Conservation (phyloP, 2,888 invertebrate species). For the Noctua janthina region DNA sequence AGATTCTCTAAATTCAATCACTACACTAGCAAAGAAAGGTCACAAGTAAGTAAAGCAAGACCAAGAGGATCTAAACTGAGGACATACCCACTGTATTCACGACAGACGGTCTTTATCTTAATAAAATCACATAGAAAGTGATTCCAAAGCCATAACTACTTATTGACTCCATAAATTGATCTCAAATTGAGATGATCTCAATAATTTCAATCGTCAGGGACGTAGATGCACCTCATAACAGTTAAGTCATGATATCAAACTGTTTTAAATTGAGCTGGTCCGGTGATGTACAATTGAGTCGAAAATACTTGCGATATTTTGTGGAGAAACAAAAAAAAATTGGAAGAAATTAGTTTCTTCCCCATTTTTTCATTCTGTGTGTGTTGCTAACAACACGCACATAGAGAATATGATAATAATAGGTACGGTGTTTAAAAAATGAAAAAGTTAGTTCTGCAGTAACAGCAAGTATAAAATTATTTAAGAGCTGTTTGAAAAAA, state of each 20-base stretch:
- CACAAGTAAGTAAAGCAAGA: background rate
- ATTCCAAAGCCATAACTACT: background rate
- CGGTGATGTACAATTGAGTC: slow-evolving; percentile 56
- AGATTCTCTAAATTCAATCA: background rate
- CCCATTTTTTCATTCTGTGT: no score
- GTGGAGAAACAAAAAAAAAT: no score
- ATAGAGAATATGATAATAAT: no score
- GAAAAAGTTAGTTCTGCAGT: background rate
- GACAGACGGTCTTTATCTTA: background rate
- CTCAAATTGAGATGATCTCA: slow-evolving; percentile 19
- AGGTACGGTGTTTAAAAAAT: background rate
- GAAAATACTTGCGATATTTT: slow-evolving; percentile 54
- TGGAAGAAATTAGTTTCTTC: no score
- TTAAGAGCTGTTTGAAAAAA: background rate
- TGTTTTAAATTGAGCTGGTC: slow-evolving; percentile 59
- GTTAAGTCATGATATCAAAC: slow-evolving; percentile 64
- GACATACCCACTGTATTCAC: background rate
- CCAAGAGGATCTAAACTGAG: background rate
- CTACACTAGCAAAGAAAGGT: background rate
- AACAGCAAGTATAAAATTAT: background rate
- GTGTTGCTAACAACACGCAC: no score
- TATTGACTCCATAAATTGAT: slow-evolving; percentile 33
- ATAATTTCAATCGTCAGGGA: slow-evolving; percentile 41
- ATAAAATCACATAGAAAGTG: slow-evolving; percentile 16
- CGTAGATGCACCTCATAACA: slow-evolving; percentile 49